A percentile compares a stretch with the other conserved stretches of the same genome.
phyloP scores from a whole-genome alignment of 2,113 vertebrate genomes.

The Nestor notabilis region DNA sequence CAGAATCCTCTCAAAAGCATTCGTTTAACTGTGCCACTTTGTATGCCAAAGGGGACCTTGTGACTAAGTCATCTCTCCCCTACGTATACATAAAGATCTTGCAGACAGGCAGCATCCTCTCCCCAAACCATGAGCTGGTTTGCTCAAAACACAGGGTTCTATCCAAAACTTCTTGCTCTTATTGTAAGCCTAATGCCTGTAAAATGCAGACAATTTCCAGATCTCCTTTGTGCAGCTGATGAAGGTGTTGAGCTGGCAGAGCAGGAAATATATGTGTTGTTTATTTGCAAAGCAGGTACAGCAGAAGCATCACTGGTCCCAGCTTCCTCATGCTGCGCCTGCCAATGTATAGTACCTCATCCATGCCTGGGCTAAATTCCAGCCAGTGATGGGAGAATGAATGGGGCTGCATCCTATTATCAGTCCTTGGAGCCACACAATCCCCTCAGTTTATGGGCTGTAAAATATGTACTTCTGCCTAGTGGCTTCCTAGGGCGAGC shows the following conservation, averaged over 20 bases:
- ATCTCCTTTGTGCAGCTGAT: not conserved
- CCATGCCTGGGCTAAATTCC: not conserved
- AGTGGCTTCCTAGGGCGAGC: not conserved
- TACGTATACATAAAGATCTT: accelerated
- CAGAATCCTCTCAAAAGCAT: not conserved
- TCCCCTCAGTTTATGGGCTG: not conserved
- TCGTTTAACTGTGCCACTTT: not conserved
- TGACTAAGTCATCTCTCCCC: not conserved
- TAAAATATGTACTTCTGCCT: not conserved
- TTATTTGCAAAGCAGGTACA: constrained; percentile 1
- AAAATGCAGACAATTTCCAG: not conserved
- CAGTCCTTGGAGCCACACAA: not conserved
- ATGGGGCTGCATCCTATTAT: not conserved
- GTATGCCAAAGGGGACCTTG: not conserved
- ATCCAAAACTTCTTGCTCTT: not conserved
- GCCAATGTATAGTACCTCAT: not conserved
- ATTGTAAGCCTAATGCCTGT: not conserved
- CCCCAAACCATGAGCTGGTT: not conserved
- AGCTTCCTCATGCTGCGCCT: not conserved
- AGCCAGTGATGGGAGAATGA: not conserved
- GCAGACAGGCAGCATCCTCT: not conserved
- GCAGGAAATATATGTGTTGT: not conserved
- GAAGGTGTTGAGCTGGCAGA: not conserved
- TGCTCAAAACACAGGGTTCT: not conserved
- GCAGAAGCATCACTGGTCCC: not conserved